Percentiles rank a stretch among this genome's conserved stretches.
These are phyloP conservation scores for Morone saxatilis DNA, from an alignment of 2,113 vertebrate species.

Conservation along the genomic window DNA sequence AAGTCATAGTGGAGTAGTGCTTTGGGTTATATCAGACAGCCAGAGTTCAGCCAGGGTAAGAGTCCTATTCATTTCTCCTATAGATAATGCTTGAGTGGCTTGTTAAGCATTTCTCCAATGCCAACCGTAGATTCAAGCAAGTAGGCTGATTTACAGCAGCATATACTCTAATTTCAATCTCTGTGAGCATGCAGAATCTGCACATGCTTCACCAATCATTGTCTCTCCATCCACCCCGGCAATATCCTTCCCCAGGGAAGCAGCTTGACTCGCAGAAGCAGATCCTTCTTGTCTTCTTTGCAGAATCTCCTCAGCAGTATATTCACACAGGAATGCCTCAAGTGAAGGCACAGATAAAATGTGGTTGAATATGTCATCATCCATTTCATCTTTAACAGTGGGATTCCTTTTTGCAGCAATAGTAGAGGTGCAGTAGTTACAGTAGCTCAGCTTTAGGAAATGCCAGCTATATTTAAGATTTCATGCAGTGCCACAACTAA, in stretches of 20 bases:
- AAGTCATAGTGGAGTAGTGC: not conserved
- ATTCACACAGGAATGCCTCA: constrained; percentile 46
- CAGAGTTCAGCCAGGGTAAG: constrained; percentile 32
- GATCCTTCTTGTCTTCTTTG: constrained; percentile 45
- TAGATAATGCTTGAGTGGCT: constrained; percentile 12
- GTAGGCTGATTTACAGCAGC: constrained; percentile 28
- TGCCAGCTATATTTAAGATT: constrained; percentile 7
- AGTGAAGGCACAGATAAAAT: constrained; percentile 47
- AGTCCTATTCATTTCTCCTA: constrained; percentile 25
- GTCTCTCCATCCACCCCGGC: constrained; percentile 46
- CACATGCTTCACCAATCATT: constrained; percentile 57
- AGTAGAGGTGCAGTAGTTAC: not conserved
- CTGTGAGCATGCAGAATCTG: constrained; percentile 25
- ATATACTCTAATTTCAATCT: constrained; percentile 40
- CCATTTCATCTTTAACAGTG: constrained; percentile 36
- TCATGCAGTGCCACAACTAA: not conserved
- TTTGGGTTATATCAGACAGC: not conserved
- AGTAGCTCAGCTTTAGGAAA: constrained; percentile 11
- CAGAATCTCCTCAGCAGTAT: constrained; percentile 34
- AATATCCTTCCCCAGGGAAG: constrained; percentile 44
- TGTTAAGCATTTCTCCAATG: constrained; percentile 22
- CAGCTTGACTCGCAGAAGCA: constrained; percentile 35
- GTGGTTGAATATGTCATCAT: constrained; percentile 43
- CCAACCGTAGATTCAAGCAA: constrained; percentile 24
- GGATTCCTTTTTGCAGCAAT: constrained; percentile 23